Evolutionary conservation across 1,140 invertebrate species (phyloP), one percentile per base, ranked within the genome.

Genomic region (Zaprionus inermis): DNA sequence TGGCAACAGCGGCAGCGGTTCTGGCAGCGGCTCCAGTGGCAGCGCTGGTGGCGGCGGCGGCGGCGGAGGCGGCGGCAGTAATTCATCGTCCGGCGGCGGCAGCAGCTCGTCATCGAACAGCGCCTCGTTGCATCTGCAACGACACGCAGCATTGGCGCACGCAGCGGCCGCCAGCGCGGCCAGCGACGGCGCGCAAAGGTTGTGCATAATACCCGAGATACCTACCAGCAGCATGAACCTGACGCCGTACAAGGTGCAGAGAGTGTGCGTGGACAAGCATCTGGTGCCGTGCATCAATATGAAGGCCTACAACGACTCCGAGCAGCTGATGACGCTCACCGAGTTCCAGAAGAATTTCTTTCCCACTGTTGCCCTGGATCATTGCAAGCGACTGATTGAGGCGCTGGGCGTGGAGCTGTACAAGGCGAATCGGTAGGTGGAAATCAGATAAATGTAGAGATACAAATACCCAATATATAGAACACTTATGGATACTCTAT

Each of bases 261-360:
- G 96, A 88, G 96, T 96, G 20, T 93, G 96, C 55, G 95, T 97
- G 46, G 96, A 96, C 80, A 96, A 95, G 78, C 95, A 95, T 92
- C 94, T 96, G 94, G 95, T 97, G 77, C 96, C 95, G 38, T 97
- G 96, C 92, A 97, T 97, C 78, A 97, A 97, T 92, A 95, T 96
- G 91, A 97, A 97, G 93, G 96, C 96, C 7, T 96, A 96, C 92
- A 94, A 96, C 60, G 96, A 96, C 81, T 94, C 94, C 20, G 96
- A 97, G 90, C 93, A 97, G 72, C 93, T 97, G 75, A 97, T 97
- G 94, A 96, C 97, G 1, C 93, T 97, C 59, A 95, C 96, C 11
- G 97, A 97, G 92, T 94, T 97, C 70, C 95, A 96, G 58, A 94
- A 94, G 78, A 94, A 96, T 92, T 97, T 96, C 93, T 97, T 97